phyloP scores from a whole-genome alignment of 1,140 invertebrate genomes.

The Radopholus similis region DNA sequence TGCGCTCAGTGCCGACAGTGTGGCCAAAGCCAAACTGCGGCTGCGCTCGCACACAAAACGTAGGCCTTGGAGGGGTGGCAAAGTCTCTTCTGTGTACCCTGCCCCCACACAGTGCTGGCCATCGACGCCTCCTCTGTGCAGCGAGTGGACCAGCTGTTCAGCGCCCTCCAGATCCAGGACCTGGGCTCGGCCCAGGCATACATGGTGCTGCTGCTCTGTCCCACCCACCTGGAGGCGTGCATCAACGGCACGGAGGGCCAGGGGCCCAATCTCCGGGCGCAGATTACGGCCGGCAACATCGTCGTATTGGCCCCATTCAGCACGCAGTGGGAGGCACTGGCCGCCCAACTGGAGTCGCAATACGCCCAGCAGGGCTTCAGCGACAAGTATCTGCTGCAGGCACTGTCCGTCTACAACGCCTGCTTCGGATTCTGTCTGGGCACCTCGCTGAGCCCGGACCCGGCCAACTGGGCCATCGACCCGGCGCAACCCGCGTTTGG shows the following conservation, averaged over 20 bases:
- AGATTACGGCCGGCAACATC: slow-evolving; percentile 17
- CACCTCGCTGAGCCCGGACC: neutral
- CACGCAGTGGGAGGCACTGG: neutral
- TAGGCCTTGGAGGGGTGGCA: neutral
- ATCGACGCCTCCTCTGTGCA: slow-evolving; percentile 23
- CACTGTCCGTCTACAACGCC: slow-evolving; percentile 32
- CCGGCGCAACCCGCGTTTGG: neutral
- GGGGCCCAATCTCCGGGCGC: neutral
- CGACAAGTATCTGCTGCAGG: slow-evolving; percentile 20
- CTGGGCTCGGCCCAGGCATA: slow-evolving; percentile 36
- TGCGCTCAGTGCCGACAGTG: neutral
- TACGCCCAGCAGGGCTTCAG: neutral
- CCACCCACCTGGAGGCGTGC: slow-evolving; percentile 6
- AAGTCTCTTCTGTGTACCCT: neutral
- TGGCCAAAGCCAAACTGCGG: neutral
- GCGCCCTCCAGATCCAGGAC: slow-evolving; percentile 12
- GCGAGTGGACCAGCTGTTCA: slow-evolving; percentile 18
- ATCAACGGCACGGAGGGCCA: slow-evolving; percentile 4
- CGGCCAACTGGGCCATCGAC: neutral
- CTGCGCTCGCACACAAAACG: slow-evolving; percentile 24
- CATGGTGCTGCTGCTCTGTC: slow-evolving; percentile 31
- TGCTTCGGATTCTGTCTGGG: slow-evolving; percentile 39
- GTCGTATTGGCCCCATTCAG: slow-evolving; percentile 21
- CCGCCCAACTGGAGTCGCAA: neutral
- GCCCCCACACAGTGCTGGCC: slow-evolving; percentile 23